Evolutionary conservation across 2,888 invertebrate genomes (phyloP).

Genomic region (Troglohyphantes excavatus): DNA sequence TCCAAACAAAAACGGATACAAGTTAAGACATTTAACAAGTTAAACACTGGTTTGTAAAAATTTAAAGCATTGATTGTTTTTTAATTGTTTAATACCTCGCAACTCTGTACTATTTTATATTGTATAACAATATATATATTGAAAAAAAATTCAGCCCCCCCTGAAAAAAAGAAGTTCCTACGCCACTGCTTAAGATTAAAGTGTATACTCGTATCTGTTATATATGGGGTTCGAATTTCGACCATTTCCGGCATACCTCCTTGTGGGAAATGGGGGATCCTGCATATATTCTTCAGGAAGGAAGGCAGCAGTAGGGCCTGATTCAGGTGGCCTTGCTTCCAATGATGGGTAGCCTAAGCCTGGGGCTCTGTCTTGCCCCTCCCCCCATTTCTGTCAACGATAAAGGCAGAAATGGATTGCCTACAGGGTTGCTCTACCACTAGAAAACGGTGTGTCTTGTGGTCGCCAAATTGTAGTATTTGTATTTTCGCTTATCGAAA

Average conservation of each 20-base stretch:
- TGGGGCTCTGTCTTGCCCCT: not conserved
- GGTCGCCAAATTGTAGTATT: constrained; percentile 1
- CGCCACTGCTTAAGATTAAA: no score
- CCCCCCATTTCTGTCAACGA: constrained; percentile 46
- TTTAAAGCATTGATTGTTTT: no score
- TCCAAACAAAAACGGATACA: no score
- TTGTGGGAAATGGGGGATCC: not conserved
- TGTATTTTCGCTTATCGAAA: no score
- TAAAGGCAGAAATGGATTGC: constrained; percentile 53
- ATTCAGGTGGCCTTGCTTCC: not conserved
- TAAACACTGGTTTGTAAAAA: no score
- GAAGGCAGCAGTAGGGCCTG: not conserved
- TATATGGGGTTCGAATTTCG: constrained; percentile 1
- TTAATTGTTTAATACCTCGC: no score
- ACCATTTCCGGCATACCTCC: constrained; percentile 23
- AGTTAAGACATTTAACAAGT: no score
- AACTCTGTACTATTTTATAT: no score
- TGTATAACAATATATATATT: no score
- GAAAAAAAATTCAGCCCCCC: no score
- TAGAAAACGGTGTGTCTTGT: not conserved
- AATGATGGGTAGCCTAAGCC: constrained; percentile 1
- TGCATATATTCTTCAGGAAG: not conserved
- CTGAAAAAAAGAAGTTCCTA: no score
- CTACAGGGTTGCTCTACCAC: constrained; percentile 45
- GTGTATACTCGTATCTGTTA: no score